Evolutionary conservation across 2,888 invertebrate species (phyloP).

Genomic region (Molanna angustata): DNA sequence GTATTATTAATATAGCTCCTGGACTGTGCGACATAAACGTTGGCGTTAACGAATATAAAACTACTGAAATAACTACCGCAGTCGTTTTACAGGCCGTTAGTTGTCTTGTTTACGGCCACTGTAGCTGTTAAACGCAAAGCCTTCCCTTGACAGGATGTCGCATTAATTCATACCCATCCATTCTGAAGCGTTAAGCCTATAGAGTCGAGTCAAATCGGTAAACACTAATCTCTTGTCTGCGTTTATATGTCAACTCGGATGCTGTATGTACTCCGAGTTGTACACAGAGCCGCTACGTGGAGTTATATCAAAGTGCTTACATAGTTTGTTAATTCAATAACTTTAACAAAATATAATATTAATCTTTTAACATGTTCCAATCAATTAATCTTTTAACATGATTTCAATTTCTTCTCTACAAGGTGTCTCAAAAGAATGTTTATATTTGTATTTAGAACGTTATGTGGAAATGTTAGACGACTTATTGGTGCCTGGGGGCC

Average conservation of each 20-base stretch:
- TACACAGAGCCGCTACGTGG: too few species aligned
- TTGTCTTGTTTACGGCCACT: constrained; percentile 8
- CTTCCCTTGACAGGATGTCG: constrained; percentile 8
- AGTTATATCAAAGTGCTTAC: too few species aligned
- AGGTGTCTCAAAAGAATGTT: too few species aligned
- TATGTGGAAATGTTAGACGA: too few species aligned
- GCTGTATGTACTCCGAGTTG: too few species aligned
- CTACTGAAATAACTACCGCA: constrained; percentile 6
- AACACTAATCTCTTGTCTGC: not conserved
- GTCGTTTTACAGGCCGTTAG: constrained; percentile 6
- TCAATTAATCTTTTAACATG: too few species aligned
- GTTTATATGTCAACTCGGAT: constrained; percentile 1
- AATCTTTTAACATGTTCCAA: too few species aligned
- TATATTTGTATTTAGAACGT: too few species aligned
- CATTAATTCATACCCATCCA: constrained; percentile 6
- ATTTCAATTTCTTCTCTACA: too few species aligned
- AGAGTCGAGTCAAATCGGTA: constrained; percentile 4
- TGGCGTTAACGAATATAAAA: constrained; percentile 7
- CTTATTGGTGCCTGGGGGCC: too few species aligned
- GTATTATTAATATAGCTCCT: constrained; percentile 4
- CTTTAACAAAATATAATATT: too few species aligned
- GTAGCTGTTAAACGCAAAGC: constrained; percentile 1
- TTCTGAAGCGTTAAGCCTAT: constrained; percentile 3
- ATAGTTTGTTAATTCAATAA: too few species aligned
- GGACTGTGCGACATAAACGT: constrained; percentile 5